These are phyloP conservation scores for Sitodiplosis mosellana DNA, from an alignment of 1,140 invertebrate species.

Conservation along the genomic window DNA sequence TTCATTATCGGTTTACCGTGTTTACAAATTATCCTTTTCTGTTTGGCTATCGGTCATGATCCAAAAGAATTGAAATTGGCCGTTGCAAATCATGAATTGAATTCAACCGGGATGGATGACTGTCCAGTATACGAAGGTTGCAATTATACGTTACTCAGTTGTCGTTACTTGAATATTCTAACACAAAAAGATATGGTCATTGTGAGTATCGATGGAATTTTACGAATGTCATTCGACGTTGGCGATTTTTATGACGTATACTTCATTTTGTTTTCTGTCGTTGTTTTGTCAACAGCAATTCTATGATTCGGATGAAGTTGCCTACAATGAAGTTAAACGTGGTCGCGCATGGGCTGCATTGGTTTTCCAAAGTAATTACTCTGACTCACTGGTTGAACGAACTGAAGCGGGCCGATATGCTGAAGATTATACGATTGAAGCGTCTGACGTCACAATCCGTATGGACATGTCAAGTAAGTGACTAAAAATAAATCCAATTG, in stretches of 20 bases:
- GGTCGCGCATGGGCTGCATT: slow-evolving; percentile 71
- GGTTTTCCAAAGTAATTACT: slow-evolving; percentile 68
- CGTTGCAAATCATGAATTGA: slow-evolving; percentile 68
- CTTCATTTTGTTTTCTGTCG: slow-evolving; percentile 10
- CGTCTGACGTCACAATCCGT: slow-evolving; percentile 55
- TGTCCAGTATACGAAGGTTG: slow-evolving; percentile 36
- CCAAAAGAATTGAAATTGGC: slow-evolving; percentile 66
- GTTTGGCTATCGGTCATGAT: slow-evolving; percentile 80
- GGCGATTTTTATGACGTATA: slow-evolving; percentile 3
- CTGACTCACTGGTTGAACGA: slow-evolving; percentile 47
- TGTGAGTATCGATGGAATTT: slow-evolving; percentile 29
- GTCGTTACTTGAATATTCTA: slow-evolving; percentile 52
- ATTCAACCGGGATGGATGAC: slow-evolving; percentile 29
- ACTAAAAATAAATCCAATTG: not conserved
- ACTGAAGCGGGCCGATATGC: slow-evolving; percentile 46
- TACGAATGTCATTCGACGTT: too few species aligned
- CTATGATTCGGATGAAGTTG: slow-evolving; percentile 32
- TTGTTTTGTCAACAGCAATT: slow-evolving; percentile 28
- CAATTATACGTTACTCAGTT: slow-evolving; percentile 48
- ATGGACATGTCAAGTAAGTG: slow-evolving; percentile 82
- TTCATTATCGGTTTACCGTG: slow-evolving; percentile 85
- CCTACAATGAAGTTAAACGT: slow-evolving; percentile 44
- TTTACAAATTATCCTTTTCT: slow-evolving; percentile 86
- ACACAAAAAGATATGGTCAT: slow-evolving; percentile 38
- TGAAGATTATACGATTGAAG: slow-evolving; percentile 45